Conservation (phyloP, 1,140 invertebrate genomes). For the Leguminivora glycinivorella region DNA sequence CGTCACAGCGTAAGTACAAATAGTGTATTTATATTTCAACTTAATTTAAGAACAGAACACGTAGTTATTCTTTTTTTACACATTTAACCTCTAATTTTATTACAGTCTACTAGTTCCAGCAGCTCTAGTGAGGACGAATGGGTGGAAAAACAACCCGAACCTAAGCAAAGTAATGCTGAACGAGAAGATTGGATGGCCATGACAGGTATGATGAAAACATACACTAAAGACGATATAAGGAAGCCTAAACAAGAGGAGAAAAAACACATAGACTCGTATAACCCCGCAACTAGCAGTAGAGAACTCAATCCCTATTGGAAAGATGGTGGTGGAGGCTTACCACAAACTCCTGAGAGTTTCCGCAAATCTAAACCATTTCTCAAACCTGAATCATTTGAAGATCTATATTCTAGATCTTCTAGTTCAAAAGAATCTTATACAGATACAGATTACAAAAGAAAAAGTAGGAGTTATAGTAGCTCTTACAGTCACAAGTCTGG, state of each 20-base stretch:
- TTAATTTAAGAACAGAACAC: neutral
- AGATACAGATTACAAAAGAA: conserved; percentile 33
- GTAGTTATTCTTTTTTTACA: neutral
- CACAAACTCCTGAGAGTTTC: conserved; percentile 64
- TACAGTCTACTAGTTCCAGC: conserved; percentile 58
- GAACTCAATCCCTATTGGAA: conserved; percentile 97
- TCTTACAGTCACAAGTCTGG: conserved; percentile 7
- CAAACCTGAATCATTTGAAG: conserved; percentile 60
- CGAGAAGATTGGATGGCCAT: conserved; percentile 81
- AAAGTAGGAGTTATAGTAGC: neutral
- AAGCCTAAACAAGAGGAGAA: conserved; percentile 75
- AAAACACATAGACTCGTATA: conserved; percentile 80
- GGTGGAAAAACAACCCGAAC: conserved; percentile 75
- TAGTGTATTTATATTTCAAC: neutral
- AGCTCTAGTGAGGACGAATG: conserved; percentile 73
- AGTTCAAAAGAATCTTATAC: conserved; percentile 32
- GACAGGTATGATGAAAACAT: conserved; percentile 74
- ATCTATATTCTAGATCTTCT: conserved; percentile 49
- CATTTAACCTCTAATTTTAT: conserved; percentile 30
- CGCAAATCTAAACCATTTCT: conserved; percentile 70
- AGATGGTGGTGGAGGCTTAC: conserved; percentile 90
- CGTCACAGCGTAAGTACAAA: conserved; percentile 42
- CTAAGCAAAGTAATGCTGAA: conserved; percentile 33
- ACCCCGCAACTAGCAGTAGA: conserved; percentile 85
- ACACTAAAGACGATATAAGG: conserved; percentile 73